These are phyloP conservation scores for Falco concolor DNA, from an alignment of 2,797 vertebrate species.

Conservation along the genomic window DNA sequence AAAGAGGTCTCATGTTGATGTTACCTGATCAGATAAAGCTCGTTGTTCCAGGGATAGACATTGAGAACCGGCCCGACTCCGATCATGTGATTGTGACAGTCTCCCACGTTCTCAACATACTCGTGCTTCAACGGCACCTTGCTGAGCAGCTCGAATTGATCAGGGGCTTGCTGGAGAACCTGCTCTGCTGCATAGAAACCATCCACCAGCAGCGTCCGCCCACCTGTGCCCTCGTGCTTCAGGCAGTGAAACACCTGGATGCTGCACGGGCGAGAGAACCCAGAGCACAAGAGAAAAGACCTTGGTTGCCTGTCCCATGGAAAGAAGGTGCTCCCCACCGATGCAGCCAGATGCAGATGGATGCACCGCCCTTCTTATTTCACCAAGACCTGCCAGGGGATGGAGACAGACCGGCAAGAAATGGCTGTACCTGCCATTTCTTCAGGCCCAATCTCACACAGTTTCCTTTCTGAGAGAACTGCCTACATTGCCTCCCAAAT, in stretches of 20 bases:
- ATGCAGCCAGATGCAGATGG: accelerated
- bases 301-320: neutral
- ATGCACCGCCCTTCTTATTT: neutral
- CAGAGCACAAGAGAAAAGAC: neutral
- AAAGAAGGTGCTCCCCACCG: accelerated
- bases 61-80: conserved; percentile 86
- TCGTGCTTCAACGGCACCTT: conserved; percentile 85
- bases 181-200: conserved; percentile 88
- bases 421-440: accelerated
- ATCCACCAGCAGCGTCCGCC: conserved; percentile 87
- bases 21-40: conserved; percentile 90
- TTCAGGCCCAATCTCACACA: neutral
- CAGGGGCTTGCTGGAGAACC: conserved; percentile 73
- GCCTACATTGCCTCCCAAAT: neutral
- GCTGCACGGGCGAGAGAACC: conserved; percentile 51
- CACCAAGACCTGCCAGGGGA: neutral
- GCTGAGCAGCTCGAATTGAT: conserved; percentile 84
- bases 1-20: neutral
- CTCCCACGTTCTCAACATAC: conserved; percentile 80
- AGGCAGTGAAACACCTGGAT: conserved; percentile 95
- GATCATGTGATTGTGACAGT: conserved; percentile 85
- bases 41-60: conserved; percentile 91
- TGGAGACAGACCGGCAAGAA: neutral
- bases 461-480: neutral
- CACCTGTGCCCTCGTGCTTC: conserved; percentile 88